phyloP scores from a whole-genome alignment of 2,113 vertebrate genomes.

The Thamnaconus septentrionalis region DNA sequence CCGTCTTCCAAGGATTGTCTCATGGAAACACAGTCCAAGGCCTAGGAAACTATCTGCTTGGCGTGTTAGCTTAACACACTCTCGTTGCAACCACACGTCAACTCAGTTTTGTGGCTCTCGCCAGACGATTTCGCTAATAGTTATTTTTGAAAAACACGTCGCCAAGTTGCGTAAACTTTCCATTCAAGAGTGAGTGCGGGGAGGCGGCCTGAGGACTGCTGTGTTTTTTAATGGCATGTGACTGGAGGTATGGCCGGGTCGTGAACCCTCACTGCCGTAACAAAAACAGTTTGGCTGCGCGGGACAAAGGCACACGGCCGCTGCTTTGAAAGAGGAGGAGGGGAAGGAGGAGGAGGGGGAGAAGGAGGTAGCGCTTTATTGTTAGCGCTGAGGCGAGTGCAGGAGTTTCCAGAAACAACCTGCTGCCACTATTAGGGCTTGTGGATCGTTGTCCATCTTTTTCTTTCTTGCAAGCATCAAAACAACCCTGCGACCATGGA shows the following conservation, averaged over 20 bases:
- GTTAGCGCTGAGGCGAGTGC: conserved; percentile 37
- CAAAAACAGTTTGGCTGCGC: conserved; percentile 75
- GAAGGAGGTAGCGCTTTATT: conserved; percentile 27
- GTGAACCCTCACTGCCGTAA: conserved; percentile 75
- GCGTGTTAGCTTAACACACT: too few species aligned
- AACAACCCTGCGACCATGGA: too few species aligned
- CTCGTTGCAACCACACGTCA: background rate
- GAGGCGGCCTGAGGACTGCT: conserved; percentile 31
- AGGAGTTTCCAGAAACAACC: conserved; percentile 29
- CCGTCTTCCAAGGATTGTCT: too few species aligned
- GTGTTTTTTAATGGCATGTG: conserved; percentile 71
- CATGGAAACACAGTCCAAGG: too few species aligned
- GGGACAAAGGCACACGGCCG: conserved; percentile 68
- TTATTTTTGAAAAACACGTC: background rate
- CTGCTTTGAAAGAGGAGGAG: conserved; percentile 39
- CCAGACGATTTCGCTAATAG: too few species aligned
- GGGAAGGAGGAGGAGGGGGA: background rate
- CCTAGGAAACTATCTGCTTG: too few species aligned
- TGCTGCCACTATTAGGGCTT: too few species aligned
- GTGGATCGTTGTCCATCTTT: too few species aligned
- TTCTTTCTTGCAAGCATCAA: too few species aligned
- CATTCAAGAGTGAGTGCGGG: conserved; percentile 11
- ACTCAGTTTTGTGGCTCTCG: conserved; percentile 10
- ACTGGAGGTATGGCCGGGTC: conserved; percentile 75
- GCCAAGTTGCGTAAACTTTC: conserved; percentile 53